Evolutionary conservation across 2,797 vertebrate genomes (phyloP), one percentile per base, ranked within the genome.

Genomic region (Pangasius larnaudii): DNA sequence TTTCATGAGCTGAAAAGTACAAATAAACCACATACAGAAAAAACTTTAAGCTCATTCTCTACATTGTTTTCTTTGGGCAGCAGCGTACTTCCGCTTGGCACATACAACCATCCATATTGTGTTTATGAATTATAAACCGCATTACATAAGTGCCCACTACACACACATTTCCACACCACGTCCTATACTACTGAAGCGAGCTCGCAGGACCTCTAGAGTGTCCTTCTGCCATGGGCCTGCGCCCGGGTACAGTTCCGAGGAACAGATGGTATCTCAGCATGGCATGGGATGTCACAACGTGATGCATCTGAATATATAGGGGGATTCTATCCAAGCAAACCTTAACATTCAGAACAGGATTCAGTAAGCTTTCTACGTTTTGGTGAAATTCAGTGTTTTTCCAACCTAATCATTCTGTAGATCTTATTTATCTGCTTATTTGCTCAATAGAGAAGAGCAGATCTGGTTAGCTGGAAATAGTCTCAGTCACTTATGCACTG

Each of bases 251-350:
- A 93, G 91, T 94, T 95, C 93, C 94, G 93, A 90, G 91, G 92
- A 96, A 95, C 96, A 96, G 96, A 96, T 96, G 96, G 95, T 91
- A 88, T 30, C 93, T 91, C 94, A 93, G 93, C 93, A 93, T 93
- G 95, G 93, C 87, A 88, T 94, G 94, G 87, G 92, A 93, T 94
- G 92, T 95, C 93, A 91, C 92, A 89, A 91, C 86, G 39, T 30
- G 92, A 92, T 92, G 91, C 91, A 91, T 87, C 82, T 81, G 22
- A 71, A 78, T 86, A 88, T 84, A 84, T 85, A 86, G 87, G 87
- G 58, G 81, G 49, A 88, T 87, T 79, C 71, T 83, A 59, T 78
- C 46, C 74, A 78, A 19, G 86, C 36, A 24, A 51, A 63, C 22
- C 39, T 46, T 61, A 86, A 86, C 79, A 85, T 85, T 85, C 80